Conservation (phyloP, 2,797 vertebrate genomes). For the Ctenochaetus hawaiiensis region DNA sequence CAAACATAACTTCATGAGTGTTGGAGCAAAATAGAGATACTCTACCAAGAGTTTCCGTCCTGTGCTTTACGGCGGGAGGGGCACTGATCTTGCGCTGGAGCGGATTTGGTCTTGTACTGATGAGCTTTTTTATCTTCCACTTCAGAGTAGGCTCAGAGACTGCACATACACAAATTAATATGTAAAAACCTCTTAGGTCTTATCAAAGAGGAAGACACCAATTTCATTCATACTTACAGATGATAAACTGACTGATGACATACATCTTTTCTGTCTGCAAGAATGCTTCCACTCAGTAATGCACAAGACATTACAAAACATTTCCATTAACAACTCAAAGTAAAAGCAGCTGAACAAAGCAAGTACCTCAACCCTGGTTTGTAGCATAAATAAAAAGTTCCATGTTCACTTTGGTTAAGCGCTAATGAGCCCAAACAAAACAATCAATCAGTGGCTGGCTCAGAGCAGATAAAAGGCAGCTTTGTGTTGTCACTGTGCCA, state of each 20-base stretch:
- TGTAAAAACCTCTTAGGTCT: neutral
- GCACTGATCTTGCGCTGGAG: slow-evolving; percentile 91
- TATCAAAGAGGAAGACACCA: neutral
- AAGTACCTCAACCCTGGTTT: slow-evolving; percentile 31
- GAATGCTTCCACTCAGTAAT: slow-evolving; percentile 8
- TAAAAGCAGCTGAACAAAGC: slow-evolving; percentile 27
- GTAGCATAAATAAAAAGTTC: slow-evolving; percentile 43
- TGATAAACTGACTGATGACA: slow-evolving; percentile 12
- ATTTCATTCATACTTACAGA: slow-evolving; percentile 5
- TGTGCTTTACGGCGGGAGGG: slow-evolving; percentile 87
- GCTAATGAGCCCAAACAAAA: slow-evolving; percentile 62
- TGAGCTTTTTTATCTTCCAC: slow-evolving; percentile 89
- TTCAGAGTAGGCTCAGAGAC: slow-evolving; percentile 94
- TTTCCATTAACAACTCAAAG: slow-evolving; percentile 28
- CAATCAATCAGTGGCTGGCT: slow-evolving; percentile 65
- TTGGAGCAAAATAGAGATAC: slow-evolving; percentile 5
- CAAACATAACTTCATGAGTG: slow-evolving; percentile 4
- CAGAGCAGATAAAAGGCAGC: slow-evolving; percentile 61
- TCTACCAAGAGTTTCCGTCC: slow-evolving; percentile 87
- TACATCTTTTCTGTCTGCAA: neutral
- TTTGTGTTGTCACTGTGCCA: slow-evolving; percentile 56
- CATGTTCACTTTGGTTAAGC: slow-evolving; percentile 56
- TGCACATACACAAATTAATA: slow-evolving; percentile 58
- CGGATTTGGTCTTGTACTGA: slow-evolving; percentile 89
- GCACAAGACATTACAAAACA: neutral